These are phyloP conservation scores for Neuroterus valhalla DNA, from an alignment of 1,140 invertebrate species.

Conservation along the genomic window DNA sequence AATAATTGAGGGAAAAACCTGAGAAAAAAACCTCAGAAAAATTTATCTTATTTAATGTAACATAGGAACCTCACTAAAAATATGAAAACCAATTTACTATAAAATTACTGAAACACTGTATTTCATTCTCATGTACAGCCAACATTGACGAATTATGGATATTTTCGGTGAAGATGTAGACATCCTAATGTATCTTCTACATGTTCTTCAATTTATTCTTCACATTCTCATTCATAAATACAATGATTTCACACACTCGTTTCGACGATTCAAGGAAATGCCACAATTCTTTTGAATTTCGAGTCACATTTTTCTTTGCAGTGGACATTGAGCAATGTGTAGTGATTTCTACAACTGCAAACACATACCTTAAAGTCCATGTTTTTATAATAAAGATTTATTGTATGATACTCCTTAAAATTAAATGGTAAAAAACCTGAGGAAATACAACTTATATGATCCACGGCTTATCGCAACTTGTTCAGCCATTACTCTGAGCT, in stretches of 20 bases:
- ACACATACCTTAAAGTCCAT: background rate
- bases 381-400: background rate
- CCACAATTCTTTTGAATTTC: background rate
- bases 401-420: background rate
- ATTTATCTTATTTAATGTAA: background rate
- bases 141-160: too few species aligned
- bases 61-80: too few species aligned
- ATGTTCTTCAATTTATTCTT: background rate
- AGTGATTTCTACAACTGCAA: background rate
- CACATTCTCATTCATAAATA: slow-evolving; percentile 10
- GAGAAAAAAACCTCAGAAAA: too few species aligned
- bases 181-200: background rate
- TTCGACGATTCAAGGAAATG: background rate
- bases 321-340: background rate
- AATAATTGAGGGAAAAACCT: too few species aligned
- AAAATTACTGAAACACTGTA: too few species aligned
- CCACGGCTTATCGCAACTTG: slow-evolving; percentile 1
- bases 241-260: background rate
- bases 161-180: background rate
- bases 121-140: too few species aligned
- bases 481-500: background rate
- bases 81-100: too few species aligned
- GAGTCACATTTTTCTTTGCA: background rate
- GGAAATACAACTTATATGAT: slow-evolving; percentile 20
- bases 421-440: slow-evolving; percentile 7